Percentiles rank a stretch among this genome's conserved stretches.
phyloP scores from a whole-genome alignment of 2,113 vertebrate species.

The Anseranas semipalmata region DNA sequence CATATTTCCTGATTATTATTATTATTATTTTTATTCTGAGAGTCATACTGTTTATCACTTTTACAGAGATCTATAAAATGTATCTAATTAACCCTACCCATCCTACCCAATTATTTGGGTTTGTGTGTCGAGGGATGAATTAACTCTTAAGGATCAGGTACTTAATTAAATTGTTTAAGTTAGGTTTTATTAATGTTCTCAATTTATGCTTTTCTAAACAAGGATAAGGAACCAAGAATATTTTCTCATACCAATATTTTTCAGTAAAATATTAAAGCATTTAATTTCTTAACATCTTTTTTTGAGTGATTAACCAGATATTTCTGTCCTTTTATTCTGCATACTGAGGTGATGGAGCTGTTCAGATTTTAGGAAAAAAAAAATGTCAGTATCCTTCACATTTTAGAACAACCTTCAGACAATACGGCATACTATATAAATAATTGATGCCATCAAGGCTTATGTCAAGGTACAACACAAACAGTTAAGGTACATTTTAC shows the following conservation, averaged over 20 bases:
- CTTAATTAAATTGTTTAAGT: conserved; percentile 7
- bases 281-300: not conserved
- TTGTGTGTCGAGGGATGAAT: not conserved
- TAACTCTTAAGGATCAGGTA: not conserved
- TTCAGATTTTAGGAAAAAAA: not conserved
- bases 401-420: not conserved
- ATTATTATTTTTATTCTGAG: not conserved
- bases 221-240: not conserved
- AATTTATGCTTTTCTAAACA: not conserved
- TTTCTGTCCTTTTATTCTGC: not conserved
- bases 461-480: not conserved
- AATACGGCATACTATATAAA: not conserved
- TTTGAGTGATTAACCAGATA: not conserved
- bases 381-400: not conserved
- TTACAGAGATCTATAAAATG: not conserved
- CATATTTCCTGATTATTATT: not conserved
- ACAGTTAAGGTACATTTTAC: not conserved
- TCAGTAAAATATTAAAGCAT: not conserved
- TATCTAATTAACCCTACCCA: not conserved
- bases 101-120: not conserved
- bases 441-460: not conserved
- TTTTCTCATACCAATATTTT: not conserved
- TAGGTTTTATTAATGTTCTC: not conserved
- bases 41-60: not conserved
- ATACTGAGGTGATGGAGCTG: not conserved